Percentiles rank a stretch among this genome's conserved stretches.
These are phyloP conservation scores for Phorcus lineatus DNA, from an alignment of 2,888 invertebrate genomes.

Conservation along the genomic window DNA sequence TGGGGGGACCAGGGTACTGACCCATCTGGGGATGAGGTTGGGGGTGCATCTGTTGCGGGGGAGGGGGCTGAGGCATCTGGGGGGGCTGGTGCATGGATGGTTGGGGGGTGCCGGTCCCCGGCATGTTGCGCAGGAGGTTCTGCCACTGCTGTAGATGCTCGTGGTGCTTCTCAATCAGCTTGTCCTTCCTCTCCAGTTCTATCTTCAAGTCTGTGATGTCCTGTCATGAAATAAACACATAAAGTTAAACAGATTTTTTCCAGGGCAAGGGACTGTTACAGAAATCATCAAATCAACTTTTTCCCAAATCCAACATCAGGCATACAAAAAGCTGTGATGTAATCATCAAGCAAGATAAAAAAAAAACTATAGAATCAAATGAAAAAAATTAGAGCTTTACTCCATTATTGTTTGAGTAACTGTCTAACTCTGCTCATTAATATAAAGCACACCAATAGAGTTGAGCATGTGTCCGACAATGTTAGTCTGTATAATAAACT, in stretches of 20 bases:
- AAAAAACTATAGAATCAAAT: background rate
- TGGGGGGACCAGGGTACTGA: slow-evolving; percentile 45
- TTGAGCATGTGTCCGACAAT: too few species aligned
- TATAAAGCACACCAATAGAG: too few species aligned
- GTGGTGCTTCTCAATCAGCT: slow-evolving; percentile 89
- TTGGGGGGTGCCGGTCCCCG: slow-evolving; percentile 37
- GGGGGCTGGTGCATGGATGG: slow-evolving; percentile 34
- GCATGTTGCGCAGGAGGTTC: slow-evolving; percentile 79
- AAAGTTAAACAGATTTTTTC: too few species aligned
- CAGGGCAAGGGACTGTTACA: too few species aligned
- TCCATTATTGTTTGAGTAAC: too few species aligned
- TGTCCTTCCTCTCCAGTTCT: slow-evolving; percentile 92
- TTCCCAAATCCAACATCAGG: too few species aligned
- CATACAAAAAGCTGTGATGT: background rate
- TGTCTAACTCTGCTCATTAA: too few species aligned
- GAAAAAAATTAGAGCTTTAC: too few species aligned
- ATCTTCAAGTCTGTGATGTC: slow-evolving; percentile 90
- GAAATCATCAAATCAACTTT: too few species aligned
- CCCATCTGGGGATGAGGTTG: slow-evolving; percentile 39
- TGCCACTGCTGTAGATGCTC: slow-evolving; percentile 95
- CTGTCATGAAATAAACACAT: slow-evolving; percentile 62
- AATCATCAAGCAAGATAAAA: background rate
- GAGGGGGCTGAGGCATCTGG: slow-evolving; percentile 26
- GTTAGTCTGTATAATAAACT: too few species aligned
- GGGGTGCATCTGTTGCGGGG: slow-evolving; percentile 39